These are phyloP conservation scores for Elgaria multicarinata DNA, from an alignment of 2,113 vertebrate genomes.

Conservation along the genomic window DNA sequence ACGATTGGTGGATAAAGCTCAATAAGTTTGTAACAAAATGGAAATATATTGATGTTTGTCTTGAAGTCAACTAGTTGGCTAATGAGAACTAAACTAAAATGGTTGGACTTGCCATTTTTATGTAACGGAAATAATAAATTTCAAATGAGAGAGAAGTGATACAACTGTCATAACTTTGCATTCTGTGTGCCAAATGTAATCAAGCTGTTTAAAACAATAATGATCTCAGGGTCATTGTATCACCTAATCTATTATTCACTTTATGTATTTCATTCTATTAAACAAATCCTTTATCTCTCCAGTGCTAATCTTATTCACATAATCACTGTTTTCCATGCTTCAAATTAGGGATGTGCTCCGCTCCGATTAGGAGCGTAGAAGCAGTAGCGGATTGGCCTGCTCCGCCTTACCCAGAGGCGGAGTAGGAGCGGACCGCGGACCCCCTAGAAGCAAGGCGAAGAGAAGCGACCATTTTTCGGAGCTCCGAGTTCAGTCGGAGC, in stretches of 20 bases:
- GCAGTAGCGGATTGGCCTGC: too few relatives aligned
- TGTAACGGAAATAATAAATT: background rate
- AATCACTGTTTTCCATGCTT: constrained; percentile 11
- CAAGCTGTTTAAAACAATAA: constrained; percentile 12
- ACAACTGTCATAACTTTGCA: background rate
- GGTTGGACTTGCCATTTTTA: background rate
- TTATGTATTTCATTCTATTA: background rate
- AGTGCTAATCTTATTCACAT: accelerated
- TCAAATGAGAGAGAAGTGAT: background rate
- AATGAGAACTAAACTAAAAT: background rate
- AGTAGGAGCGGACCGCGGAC: too few relatives aligned
- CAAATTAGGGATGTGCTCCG: too few relatives aligned
- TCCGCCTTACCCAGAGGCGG: too few relatives aligned
- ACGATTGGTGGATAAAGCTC: background rate
- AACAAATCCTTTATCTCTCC: background rate
- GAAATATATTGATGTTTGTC: background rate
- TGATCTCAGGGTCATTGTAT: accelerated
- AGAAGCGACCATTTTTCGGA: too few relatives aligned
- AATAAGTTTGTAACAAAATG: background rate
- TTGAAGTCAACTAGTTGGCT: background rate
- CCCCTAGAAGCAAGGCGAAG: too few relatives aligned
- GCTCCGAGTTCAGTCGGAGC: too few relatives aligned
- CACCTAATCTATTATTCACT: background rate
- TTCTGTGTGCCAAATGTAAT: background rate
- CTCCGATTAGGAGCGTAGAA: too few relatives aligned